Conservation (phyloP, 1,140 invertebrate genomes). For the Bombus cullumanus region DNA sequence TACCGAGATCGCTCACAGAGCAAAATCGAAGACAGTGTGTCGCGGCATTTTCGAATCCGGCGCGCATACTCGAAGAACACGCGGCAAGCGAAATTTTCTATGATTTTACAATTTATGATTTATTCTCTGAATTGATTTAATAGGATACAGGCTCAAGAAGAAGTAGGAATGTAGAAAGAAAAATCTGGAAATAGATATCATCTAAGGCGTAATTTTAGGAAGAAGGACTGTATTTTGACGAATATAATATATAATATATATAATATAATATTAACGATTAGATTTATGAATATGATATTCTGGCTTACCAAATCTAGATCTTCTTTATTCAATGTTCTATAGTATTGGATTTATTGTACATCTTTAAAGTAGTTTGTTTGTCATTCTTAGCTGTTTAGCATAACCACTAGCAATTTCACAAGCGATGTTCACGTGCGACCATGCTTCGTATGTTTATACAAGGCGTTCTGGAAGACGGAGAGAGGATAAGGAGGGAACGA, state of each 20-base stretch:
- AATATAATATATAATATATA: no score
- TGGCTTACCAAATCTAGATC: not conserved
- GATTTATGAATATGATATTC: not conserved
- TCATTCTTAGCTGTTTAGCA: slow-evolving; percentile 2
- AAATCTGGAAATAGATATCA: not conserved
- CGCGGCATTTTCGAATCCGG: slow-evolving; percentile 23
- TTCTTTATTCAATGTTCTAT: not conserved
- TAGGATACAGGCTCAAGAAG: not conserved
- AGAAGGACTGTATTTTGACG: not conserved
- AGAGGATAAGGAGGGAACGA: not conserved
- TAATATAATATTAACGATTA: not conserved
- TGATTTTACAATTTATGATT: not conserved
- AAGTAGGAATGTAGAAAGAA: not conserved
- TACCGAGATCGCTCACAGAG: not conserved
- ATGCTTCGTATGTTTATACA: not conserved
- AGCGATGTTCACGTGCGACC: not conserved
- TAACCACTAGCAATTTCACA: slow-evolving; percentile 18
- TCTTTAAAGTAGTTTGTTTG: not conserved
- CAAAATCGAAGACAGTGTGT: not conserved
- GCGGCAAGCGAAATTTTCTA: not conserved
- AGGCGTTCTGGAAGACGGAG: not conserved
- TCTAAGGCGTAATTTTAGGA: not conserved
- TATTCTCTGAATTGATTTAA: not conserved
- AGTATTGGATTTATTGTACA: not conserved
- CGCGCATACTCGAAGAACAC: not conserved